Evolutionary conservation across 2,888 invertebrate genomes (phyloP).

Genomic region (Ypsolopha scabrella): DNA sequence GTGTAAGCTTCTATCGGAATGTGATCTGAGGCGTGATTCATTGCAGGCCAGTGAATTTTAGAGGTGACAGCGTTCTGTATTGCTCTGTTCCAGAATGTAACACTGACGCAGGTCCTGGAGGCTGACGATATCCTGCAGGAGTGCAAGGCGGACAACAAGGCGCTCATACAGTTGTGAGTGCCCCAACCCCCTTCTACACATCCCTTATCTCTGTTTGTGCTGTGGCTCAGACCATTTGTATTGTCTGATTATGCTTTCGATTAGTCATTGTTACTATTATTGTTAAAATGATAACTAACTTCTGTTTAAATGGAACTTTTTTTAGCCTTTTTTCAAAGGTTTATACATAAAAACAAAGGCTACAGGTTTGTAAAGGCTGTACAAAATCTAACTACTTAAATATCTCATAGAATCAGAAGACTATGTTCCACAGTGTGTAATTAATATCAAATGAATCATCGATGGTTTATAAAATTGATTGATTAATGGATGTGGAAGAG

Average conservation of each 20-base stretch:
- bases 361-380: too few relatives aligned
- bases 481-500: too few relatives aligned
- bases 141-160: constrained; percentile 93
- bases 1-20: background rate
- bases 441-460: too few relatives aligned
- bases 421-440: too few relatives aligned
- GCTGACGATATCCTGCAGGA: constrained; percentile 96
- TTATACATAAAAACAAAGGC: too few relatives aligned
- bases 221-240: background rate
- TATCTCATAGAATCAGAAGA: too few relatives aligned
- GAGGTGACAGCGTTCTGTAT: background rate
- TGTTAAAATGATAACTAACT: background rate
- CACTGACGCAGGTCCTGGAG: constrained; percentile 90
- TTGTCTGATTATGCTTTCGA: background rate
- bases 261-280: background rate
- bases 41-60: background rate
- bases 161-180: constrained; percentile 92
- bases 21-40: background rate
- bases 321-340: too few relatives aligned
- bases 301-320: too few relatives aligned
- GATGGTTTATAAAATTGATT: too few relatives aligned
- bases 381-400: too few relatives aligned
- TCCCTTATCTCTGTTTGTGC: constrained; percentile 2
- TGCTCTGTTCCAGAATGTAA: constrained; percentile 81
- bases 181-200: background rate